Conservation (phyloP, 2,113 vertebrate species). For the Pristiophorus japonicus region DNA sequence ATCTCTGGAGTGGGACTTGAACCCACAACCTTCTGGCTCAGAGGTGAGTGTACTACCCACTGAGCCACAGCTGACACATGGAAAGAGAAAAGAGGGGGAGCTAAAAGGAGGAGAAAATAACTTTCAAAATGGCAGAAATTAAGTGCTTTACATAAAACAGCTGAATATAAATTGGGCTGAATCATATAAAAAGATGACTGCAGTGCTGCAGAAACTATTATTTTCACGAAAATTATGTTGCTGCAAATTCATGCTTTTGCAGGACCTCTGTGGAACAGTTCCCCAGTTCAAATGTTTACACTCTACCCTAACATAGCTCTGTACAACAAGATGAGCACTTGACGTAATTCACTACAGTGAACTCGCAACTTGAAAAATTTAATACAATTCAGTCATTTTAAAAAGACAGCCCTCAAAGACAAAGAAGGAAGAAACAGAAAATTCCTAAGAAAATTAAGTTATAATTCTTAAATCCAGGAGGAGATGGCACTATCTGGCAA, state of each 20-base stretch:
- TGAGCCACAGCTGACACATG: too few species aligned
- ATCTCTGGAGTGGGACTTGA: too few species aligned
- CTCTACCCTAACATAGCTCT: not conserved
- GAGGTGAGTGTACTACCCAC: too few species aligned
- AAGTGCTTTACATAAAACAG: not conserved
- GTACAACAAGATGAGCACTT: not conserved
- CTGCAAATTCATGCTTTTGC: not conserved
- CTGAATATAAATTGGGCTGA: not conserved
- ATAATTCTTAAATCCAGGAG: not conserved
- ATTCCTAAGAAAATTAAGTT: not conserved
- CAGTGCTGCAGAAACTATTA: not conserved
- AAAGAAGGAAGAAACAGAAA: not conserved
- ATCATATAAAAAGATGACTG: not conserved
- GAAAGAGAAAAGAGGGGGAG: not conserved
- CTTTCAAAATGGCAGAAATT: not conserved
- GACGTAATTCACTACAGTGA: not conserved
- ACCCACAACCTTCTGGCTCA: too few species aligned
- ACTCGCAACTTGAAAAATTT: not conserved
- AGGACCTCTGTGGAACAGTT: not conserved
- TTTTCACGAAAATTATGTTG: not conserved
- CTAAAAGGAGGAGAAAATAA: not conserved
- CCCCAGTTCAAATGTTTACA: not conserved
- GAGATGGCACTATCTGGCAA: not conserved
- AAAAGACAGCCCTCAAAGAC: not conserved
- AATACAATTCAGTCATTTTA: not conserved